phyloP scores from a whole-genome alignment of 2,888 invertebrate genomes.

The Drosophila nigritarsus region DNA sequence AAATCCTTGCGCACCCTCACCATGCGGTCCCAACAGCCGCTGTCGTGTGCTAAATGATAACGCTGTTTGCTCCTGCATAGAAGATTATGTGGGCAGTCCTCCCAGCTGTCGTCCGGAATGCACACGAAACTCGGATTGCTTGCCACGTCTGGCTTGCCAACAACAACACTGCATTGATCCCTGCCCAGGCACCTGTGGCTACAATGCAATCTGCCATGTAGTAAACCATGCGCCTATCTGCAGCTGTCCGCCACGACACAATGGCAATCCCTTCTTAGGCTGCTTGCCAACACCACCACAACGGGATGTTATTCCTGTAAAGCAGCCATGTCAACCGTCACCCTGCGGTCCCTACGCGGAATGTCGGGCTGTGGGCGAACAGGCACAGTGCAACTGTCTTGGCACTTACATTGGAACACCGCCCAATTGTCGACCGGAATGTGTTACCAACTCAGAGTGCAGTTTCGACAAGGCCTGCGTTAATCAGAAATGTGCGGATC shows the following conservation, averaged over 20 bases:
- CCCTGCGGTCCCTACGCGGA: constrained; percentile 87
- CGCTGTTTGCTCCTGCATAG: constrained; percentile 91
- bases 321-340: constrained; percentile 85
- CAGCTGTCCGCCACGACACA: constrained; percentile 88
- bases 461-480: constrained; percentile 89
- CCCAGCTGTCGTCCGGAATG: constrained; percentile 93
- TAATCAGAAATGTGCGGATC: constrained; percentile 90
- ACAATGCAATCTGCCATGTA: constrained; percentile 90
- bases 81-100: constrained; percentile 90
- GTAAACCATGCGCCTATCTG: constrained; percentile 93
- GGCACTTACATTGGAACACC: constrained; percentile 89
- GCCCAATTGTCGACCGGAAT: constrained; percentile 90
- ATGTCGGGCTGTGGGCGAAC: constrained; percentile 85
- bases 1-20: constrained; percentile 90
- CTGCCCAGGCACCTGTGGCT: constrained; percentile 91
- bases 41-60: constrained; percentile 86
- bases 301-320: constrained; percentile 37
- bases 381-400: constrained; percentile 88
- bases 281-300: constrained; percentile 86
- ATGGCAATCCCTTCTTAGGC: constrained; percentile 91
- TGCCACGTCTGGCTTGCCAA: constrained; percentile 90
- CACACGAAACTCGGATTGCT: constrained; percentile 91
- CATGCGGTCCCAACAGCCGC: constrained; percentile 92
- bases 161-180: constrained; percentile 93
- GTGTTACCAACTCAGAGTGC: constrained; percentile 90